Conservation (phyloP, 2,888 invertebrate species). For the Cephus nigrinus region DNA sequence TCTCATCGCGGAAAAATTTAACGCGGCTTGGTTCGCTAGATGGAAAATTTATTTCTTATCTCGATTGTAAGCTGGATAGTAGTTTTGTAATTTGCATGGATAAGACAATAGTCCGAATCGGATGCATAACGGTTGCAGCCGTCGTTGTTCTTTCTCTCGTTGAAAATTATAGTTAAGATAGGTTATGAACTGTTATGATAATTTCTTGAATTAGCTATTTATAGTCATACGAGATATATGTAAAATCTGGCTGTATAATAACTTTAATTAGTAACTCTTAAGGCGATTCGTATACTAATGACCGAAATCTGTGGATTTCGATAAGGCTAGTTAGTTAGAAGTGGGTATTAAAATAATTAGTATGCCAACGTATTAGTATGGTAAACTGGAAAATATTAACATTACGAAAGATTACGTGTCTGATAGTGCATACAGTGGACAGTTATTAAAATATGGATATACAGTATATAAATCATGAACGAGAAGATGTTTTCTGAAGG, state of each 20-base stretch:
- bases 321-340: constrained; percentile 18
- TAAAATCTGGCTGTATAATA: constrained; percentile 24
- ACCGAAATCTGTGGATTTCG: constrained; percentile 9
- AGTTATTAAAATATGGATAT: not conserved
- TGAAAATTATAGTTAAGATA: not conserved
- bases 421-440: not conserved
- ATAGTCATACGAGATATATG: not conserved
- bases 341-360: not conserved
- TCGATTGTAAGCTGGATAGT: not conserved
- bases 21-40: constrained; percentile 13
- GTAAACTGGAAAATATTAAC: not conserved
- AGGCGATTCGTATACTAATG: constrained; percentile 28
- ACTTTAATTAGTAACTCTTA: constrained; percentile 34
- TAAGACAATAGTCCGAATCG: not conserved
- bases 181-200: not conserved
- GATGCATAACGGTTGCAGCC: not conserved
- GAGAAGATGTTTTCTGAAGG: not conserved
- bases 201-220: not conserved
- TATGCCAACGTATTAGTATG: not conserved
- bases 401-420: not conserved
- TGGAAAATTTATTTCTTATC: constrained; percentile 31
- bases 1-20: not conserved
- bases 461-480: not conserved
- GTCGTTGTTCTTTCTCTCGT: not conserved
- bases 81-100: not conserved